Evolutionary conservation across 1,140 invertebrate species (phyloP), one percentile per base, ranked within the genome.

Genomic region (Anastatus disparis): DNA sequence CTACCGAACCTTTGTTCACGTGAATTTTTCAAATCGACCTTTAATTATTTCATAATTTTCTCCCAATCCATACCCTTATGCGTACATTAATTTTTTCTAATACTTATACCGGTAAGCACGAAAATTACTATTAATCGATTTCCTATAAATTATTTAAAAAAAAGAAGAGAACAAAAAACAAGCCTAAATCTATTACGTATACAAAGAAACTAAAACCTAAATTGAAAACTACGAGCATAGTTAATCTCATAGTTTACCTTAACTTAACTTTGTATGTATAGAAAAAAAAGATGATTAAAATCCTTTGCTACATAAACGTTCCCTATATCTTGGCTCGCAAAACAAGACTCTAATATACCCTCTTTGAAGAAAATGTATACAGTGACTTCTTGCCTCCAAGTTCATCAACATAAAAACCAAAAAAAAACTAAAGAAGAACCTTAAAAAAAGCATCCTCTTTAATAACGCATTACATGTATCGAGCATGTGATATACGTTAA

Each of bases 391-490:
- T 50, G 55, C 31, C 13, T n/a, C n/a, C 44, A 22, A 48, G 55
- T 46, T 68, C 31, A 59, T 59, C 53, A 58, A 22, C 26, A 12
- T 50, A 59, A 50, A 59, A n/a, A n/a, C n/a, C n/a, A n/a, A n/a
- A n/a, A n/a, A n/a, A n/a, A n/a, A n/a, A n/a, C n/a, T n/a, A n/a
- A n/a, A n/a, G n/a, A n/a, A n/a, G n/a, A n/a, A n/a, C n/a, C n/a
- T n/a, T n/a, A n/a, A n/a, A n/a, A n/a, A n/a, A 50, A 68, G n/a
- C 29, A 27, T 17, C 20, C 42, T 2, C 22, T 46, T 46, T 59
- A 68, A 68, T 68, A 68, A 68, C 29, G 55, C 42, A 59, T 66
- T 66, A 66, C 40, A 59, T 68, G 65, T 13, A 40, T 40, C 4
- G 15, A 15, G 53, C 22, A 26, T 44, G 22, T 22, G 29, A n/a